Base-by-base conservation (phyloP, 2,797 vertebrate species). In the Threskiornis aethiopicus region DNA sequence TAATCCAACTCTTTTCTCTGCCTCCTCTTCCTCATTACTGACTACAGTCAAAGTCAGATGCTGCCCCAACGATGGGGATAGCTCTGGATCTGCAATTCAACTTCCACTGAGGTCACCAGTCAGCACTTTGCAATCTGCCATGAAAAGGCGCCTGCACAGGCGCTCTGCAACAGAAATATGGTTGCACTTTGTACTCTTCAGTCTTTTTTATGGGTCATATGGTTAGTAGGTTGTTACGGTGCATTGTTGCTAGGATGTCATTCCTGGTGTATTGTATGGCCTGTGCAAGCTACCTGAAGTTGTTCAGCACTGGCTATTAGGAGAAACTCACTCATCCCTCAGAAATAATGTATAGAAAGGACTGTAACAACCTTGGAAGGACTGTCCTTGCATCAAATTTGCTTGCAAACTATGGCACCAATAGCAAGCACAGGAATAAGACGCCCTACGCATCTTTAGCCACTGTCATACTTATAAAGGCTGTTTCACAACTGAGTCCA, bases 381-480 rank as follows among this genome's bases (percentile, higher is more conserved):
- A 16, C 20, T 41, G 15, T 37, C n/a, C 13, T 88, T 47, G 4
- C 28, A 47, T 8, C 25, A 49, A 0, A 16, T 76, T n/a, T 20
- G 5, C 3, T 16, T 42, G 18, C 20, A 33, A 59, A 47, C 16
- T 8, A 21, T 13, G 18, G 11, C 26, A 84, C 13, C 54, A 11
- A 11, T 1, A 77, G 21, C 16, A 75, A 59, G 26, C 42, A 11
- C 4, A 5, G 2, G 15, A 57, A 33, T 11, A 15, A 42, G n/a
- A n/a, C 49, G 12, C 8, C 17, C 17, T 46, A 10, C 10, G 20
- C 21, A 19, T 14, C 33, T 70, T 25, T 47, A 65, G 25, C n/a
- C 57, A 54, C 13, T 1, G 0, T 9, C 10, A 21, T 3, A 39
- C 0, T 0, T 14, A 10, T 0, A 29, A 22, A 29, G 14, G 41